Evolutionary conservation across 2,113 vertebrate genomes (phyloP).

Genomic region (Brachypteracias leptosomus): DNA sequence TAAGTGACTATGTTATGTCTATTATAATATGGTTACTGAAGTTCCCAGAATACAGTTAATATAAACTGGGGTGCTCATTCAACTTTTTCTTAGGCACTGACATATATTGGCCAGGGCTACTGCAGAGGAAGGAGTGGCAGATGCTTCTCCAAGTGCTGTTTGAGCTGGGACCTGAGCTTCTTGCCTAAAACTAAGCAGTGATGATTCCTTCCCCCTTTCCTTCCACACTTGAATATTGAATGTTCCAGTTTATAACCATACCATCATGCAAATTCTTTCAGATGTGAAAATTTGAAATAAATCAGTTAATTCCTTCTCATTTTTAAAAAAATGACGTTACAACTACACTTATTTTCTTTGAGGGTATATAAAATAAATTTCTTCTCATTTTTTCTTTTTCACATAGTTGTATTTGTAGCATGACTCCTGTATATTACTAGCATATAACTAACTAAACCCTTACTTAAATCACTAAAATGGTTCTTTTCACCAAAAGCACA

Average conservation of each 20-base stretch:
- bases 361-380: neutral
- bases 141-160: neutral
- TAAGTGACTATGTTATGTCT: conserved; percentile 39
- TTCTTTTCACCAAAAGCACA: neutral
- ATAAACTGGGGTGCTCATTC: neutral
- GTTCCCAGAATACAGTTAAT: neutral
- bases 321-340: neutral
- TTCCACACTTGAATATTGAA: neutral
- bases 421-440: neutral
- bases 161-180: neutral
- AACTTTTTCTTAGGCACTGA: neutral
- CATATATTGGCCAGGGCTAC: neutral
- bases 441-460: neutral
- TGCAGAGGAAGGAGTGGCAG: neutral
- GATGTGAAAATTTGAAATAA: neutral
- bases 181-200: neutral
- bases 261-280: neutral
- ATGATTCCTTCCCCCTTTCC: neutral
- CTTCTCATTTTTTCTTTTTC: neutral
- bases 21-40: neutral
- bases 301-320: neutral
- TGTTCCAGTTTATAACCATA: neutral
- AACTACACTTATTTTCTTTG: neutral
- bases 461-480: neutral
- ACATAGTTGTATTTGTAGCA: neutral